Percentiles rank a stretch among this genome's conserved stretches.
These are phyloP conservation scores for Nephrotoma appendiculata DNA, from an alignment of 2,888 invertebrate species.

Conservation along the genomic window DNA sequence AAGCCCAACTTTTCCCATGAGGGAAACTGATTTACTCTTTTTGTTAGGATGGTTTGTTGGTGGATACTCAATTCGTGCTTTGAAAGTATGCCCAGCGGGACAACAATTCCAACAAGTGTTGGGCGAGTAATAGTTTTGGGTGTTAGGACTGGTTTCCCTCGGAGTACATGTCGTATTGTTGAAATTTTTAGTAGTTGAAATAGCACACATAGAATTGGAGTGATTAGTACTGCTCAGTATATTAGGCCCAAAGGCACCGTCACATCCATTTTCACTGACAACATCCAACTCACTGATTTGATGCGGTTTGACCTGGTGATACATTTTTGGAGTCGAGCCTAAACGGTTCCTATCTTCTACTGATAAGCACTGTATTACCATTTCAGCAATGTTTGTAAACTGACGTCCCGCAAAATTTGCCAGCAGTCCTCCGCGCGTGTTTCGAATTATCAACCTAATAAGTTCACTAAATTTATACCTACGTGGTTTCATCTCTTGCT, in stretches of 20 bases:
- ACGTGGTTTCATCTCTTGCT: too few species aligned
- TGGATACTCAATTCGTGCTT: neutral
- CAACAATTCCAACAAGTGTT: too few species aligned
- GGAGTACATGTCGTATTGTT: too few species aligned
- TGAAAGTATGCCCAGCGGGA: too few species aligned
- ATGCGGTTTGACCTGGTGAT: neutral
- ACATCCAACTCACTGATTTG: neutral
- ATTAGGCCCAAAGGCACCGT: neutral
- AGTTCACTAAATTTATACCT: too few species aligned
- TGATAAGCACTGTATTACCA: neutral
- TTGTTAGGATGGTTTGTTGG: neutral
- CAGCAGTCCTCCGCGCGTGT: too few species aligned
- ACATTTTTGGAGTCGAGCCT: neutral
- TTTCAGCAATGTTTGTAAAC: neutral
- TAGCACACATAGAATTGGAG: too few species aligned
- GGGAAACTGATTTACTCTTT: neutral
- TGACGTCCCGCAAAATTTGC: too few species aligned
- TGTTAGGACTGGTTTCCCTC: too few species aligned
- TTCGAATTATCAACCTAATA: too few species aligned
- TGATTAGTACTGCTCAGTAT: neutral
- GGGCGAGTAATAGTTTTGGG: too few species aligned
- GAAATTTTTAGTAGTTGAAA: too few species aligned
- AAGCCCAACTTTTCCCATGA: neutral
- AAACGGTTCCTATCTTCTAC: neutral
- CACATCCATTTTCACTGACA: neutral